Evolutionary conservation across 1,140 invertebrate genomes (phyloP), one percentile per base, ranked within the genome.

Genomic region (Ridgeia piscesae): DNA sequence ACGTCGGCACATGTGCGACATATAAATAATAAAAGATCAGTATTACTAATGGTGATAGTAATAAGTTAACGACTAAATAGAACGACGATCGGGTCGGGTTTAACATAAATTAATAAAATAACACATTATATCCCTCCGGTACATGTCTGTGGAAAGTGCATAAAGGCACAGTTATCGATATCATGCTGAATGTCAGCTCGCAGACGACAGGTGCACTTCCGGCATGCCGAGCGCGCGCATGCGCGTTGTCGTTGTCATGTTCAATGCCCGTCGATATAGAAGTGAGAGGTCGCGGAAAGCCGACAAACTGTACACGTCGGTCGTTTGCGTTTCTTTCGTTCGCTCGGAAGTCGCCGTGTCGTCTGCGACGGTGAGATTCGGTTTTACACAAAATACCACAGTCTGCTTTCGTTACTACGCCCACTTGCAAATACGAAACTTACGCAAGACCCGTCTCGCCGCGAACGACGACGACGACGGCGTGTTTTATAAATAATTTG

Each of bases 381-480:
- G 2, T 77, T 31, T 77, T 77, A 77, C 58, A 31, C 58, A 77
- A 77, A 77, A 77, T 77, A 77, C 58, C 58, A 77, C 58, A 77
- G 58, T 77, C 27, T 77, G 58, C 58, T 77, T 77, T 77, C 58
- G 58, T 77, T 77, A 77, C 14, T 77, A 77, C 58, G 58, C 58
- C 58, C 58, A 77, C 58, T 77, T 77, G 58, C 58, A 77, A 77
- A 77, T 77, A 77, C 58, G 58, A 77, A 77, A 77, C 58, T 77
- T 77, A 77, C 58, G 58, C 27, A 8, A 77, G 8, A 77, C 17
- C 58, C 14, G 58, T 21, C 27, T 77, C 17, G 42, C 4, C 42
- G 42, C 58, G 27, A 21, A 77, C 58, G 58, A 77, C 11, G 58
- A 14, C 58, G 58, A 77, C 58, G 58, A 21, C 27, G 48, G 11